Percentiles rank a stretch among this genome's conserved stretches.
Evolutionary conservation across 2,888 invertebrate genomes (phyloP).

Genomic region (Acleris sparsana): DNA sequence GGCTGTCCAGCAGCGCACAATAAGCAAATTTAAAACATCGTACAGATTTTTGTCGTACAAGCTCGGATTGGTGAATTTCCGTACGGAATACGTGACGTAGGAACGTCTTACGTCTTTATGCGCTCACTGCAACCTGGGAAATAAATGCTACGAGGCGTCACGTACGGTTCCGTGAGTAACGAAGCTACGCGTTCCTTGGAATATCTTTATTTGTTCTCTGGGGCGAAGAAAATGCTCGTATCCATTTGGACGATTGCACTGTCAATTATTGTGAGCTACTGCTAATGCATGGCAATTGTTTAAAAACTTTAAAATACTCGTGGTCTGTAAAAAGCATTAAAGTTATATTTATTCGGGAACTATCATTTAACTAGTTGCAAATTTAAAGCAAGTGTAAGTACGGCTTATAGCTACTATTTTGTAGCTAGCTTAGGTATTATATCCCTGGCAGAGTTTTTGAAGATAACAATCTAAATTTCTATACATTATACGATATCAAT

Average conservation of each 20-base stretch:
- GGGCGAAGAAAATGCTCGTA: neutral
- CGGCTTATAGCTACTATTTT: too few species aligned
- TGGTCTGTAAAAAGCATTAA: too few species aligned
- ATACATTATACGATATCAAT: too few species aligned
- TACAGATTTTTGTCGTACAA: neutral
- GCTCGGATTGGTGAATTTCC: neutral
- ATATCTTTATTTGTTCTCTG: slow-evolving; percentile 18
- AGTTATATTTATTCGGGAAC: too few species aligned
- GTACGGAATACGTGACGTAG: slow-evolving; percentile 4
- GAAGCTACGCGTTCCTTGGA: slow-evolving; percentile 15
- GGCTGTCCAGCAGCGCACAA: too few species aligned
- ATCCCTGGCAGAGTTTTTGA: too few species aligned
- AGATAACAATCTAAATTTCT: too few species aligned
- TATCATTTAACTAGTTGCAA: too few species aligned
- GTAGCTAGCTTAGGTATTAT: too few species aligned
- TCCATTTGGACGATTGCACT: neutral
- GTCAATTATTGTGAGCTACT: neutral
- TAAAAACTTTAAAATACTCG: too few species aligned
- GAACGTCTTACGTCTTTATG: slow-evolving; percentile 2
- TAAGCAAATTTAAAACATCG: neutral
- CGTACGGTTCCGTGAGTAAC: slow-evolving; percentile 20
- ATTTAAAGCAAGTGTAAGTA: too few species aligned
- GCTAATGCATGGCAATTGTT: neutral
- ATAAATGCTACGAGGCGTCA: slow-evolving; percentile 17
- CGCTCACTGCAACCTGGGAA: slow-evolving; percentile 13